Evolutionary conservation across 2,797 vertebrate species (phyloP), one percentile per base, ranked within the genome.

Genomic region (Choloepus didactylus): DNA sequence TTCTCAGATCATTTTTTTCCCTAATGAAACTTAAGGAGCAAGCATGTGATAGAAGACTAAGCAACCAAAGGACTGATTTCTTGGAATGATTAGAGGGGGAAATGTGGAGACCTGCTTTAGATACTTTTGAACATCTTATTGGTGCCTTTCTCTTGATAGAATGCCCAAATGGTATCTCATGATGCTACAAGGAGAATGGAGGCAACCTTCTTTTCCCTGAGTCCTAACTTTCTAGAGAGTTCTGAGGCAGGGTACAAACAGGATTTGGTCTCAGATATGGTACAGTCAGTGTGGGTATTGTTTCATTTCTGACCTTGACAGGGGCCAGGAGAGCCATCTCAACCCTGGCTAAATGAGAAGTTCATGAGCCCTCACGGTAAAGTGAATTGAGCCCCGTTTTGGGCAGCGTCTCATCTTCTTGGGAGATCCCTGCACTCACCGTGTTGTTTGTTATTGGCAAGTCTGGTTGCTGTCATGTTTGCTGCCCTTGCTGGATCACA

Each of bases 221-320:
- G 11, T 85, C 46, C 66, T 46, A 35, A 49, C 27, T 77, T 89
- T 91, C 60, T 38, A 35, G 95, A 31, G 69, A 81, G 21, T 44
- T 91, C 72, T 10, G 31, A 76, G 81, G 77, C 9, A 44, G 54
- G 80, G 46, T 19, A 44, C 85, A 83, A 31, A 51, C 35, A 18
- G 15, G 73, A 44, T 88, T 88, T 87, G 35, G n/a, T 66, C 60
- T 89, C n/a, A 23, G 83, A 15, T 11, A 1, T 3, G 23, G 12
- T 35, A 6, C 29, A 35, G 2, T 23, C 46, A 2, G 18, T 38
- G 9, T 91, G 59, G 51, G 38, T 19, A 1, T 38, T 59, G 35
- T 44, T 77, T 94, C 41, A 35, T 67, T 25, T 91, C 51, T 84
- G 15, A 64, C 19, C 16, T 2, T 14, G 46, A 2, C 8, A 23